Conservation (phyloP, 1,140 invertebrate genomes). For the Drosophila paulistorum region DNA sequence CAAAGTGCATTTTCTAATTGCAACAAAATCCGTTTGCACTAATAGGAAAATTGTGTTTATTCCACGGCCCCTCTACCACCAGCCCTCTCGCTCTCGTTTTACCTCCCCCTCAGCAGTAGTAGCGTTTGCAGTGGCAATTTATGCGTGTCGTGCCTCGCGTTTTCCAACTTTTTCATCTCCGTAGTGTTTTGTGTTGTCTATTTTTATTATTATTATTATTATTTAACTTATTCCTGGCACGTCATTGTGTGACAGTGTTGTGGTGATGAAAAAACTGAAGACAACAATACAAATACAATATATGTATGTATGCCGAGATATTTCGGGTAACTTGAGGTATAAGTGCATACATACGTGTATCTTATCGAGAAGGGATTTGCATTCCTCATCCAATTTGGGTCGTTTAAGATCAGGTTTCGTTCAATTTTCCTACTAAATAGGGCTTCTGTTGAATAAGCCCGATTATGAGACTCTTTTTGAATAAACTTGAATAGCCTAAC, state of each 20-base stretch:
- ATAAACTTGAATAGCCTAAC: no score
- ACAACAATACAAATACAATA: no score
- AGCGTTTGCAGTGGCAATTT: slow-evolving; percentile 49
- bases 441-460: no score
- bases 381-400: no score
- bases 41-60: slow-evolving; percentile 75
- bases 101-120: neutral
- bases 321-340: no score
- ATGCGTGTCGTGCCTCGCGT: slow-evolving; percentile 54
- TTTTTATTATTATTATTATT: slow-evolving; percentile 20
- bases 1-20: slow-evolving; percentile 79
- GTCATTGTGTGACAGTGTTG: slow-evolving; percentile 1
- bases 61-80: slow-evolving; percentile 35
- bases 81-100: neutral
- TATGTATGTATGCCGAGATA: no score
- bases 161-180: slow-evolving; percentile 28
- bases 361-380: no score
- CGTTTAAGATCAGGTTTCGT: no score
- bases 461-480: no score
- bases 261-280: no score
- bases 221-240: slow-evolving; percentile 31
- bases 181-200: slow-evolving; percentile 1
- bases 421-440: no score
- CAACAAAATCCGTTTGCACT: slow-evolving; percentile 70
- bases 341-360: no score